Conservation (phyloP, 2,888 invertebrate genomes). For the Crioceris asparagi region DNA sequence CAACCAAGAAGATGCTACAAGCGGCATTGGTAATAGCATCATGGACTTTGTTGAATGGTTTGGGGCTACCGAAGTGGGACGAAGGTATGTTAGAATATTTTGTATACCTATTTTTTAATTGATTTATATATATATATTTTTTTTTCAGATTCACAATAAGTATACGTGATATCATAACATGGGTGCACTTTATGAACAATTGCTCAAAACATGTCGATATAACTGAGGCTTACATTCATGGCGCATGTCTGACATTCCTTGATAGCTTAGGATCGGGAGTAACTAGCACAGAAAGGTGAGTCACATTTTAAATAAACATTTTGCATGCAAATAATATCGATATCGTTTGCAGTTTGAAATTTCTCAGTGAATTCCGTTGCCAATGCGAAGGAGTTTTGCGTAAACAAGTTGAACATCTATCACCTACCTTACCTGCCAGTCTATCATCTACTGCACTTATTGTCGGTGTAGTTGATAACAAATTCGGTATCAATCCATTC, state of each 20-base stretch:
- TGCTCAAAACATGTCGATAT: constrained; percentile 40
- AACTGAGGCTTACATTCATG: constrained; percentile 71
- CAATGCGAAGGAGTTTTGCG: constrained; percentile 48
- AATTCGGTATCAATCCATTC: constrained; percentile 72
- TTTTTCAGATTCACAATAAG: constrained; percentile 67
- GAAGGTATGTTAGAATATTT: constrained; percentile 34
- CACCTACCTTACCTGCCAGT: constrained; percentile 11
- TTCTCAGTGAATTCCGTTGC: constrained; percentile 35
- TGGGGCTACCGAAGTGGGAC: constrained; percentile 55
- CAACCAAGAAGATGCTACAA: constrained; percentile 43
- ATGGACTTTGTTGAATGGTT: constrained; percentile 76
- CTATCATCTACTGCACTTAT: constrained; percentile 13
- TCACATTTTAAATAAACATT: constrained; percentile 1
- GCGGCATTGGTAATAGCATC: constrained; percentile 57
- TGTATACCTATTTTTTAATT: not conserved
- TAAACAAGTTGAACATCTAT: constrained; percentile 39
- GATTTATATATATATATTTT: constrained; percentile 10
- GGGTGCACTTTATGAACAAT: constrained; percentile 81
- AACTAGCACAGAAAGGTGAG: constrained; percentile 56
- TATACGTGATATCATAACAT: constrained; percentile 83
- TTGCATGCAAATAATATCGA: not conserved
- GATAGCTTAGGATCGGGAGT: constrained; percentile 85
- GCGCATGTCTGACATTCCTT: constrained; percentile 81
- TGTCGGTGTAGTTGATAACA: constrained; percentile 32
- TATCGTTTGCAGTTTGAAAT: constrained; percentile 26